Conservation (phyloP, 2,113 vertebrate genomes). For the Carassius gibelio region DNA sequence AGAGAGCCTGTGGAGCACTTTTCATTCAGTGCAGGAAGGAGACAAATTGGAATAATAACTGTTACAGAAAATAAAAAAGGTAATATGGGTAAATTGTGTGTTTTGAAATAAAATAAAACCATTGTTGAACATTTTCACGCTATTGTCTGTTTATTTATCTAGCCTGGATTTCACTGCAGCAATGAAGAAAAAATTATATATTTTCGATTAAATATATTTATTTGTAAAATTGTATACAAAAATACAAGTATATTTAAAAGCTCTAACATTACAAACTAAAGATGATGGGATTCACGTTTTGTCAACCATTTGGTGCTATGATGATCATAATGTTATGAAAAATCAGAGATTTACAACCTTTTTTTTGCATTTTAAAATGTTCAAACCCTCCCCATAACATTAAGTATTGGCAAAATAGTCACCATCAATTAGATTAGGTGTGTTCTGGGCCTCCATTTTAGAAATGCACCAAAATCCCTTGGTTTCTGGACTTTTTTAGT, state of each 20-base stretch:
- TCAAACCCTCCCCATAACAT: background rate
- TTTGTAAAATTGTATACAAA: slow-evolving; percentile 11
- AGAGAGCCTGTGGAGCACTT: slow-evolving; percentile 77
- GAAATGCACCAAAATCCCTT: background rate
- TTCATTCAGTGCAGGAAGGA: slow-evolving; percentile 75
- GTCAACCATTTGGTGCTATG: background rate
- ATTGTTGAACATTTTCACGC: slow-evolving; percentile 70
- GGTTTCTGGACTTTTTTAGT: background rate
- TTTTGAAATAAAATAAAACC: slow-evolving; percentile 83
- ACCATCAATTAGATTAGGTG: background rate
- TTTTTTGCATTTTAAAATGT: background rate
- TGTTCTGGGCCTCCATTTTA: background rate
- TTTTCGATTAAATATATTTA: slow-evolving; percentile 4
- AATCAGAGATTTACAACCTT: background rate
- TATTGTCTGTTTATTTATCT: slow-evolving; percentile 31
- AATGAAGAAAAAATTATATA: background rate
- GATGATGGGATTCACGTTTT: background rate
- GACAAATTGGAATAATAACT: slow-evolving; percentile 80
- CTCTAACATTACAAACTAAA: background rate
- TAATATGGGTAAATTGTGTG: slow-evolving; percentile 83
- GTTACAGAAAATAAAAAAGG: slow-evolving; percentile 78
- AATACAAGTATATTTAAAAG: slow-evolving; percentile 8
- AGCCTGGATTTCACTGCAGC: background rate
- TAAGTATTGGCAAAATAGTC: background rate
- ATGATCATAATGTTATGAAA: background rate